Evolutionary conservation across 2,797 vertebrate species (phyloP).

Genomic region (Rhinophrynus dorsalis): DNA sequence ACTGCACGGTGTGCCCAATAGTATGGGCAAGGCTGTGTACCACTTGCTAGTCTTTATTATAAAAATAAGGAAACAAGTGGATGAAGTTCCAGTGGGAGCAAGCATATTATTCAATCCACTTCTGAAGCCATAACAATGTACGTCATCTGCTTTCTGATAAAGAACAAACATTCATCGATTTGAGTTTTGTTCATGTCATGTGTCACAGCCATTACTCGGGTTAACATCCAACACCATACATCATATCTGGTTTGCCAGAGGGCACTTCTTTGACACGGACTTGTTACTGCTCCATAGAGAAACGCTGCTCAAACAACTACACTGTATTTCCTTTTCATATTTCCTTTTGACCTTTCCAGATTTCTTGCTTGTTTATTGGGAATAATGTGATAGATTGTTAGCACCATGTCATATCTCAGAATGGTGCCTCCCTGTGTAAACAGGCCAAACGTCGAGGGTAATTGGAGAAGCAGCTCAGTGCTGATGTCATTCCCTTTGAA

Average conservation of each 20-base stretch:
- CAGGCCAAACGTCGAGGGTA: not conserved
- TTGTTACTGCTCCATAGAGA: not conserved
- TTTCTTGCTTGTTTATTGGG: slow-evolving; percentile 6
- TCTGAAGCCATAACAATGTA: slow-evolving; percentile 27
- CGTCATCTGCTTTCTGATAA: slow-evolving; percentile 25
- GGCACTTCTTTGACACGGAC: slow-evolving; percentile 8
- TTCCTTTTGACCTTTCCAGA: slow-evolving; percentile 26
- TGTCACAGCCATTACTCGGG: slow-evolving; percentile 2
- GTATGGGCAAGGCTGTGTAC: no score
- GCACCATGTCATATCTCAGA: slow-evolving; percentile 11
- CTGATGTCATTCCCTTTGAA: not conserved
- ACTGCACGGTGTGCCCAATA: no score
- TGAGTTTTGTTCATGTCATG: slow-evolving; percentile 15
- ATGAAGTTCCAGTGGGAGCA: not conserved
- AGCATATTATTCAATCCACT: slow-evolving; percentile 1
- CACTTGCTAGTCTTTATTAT: no score
- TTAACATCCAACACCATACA: not conserved
- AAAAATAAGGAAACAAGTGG: not conserved
- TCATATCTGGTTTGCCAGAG: slow-evolving; percentile 19
- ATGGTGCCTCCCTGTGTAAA: not conserved
- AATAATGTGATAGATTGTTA: slow-evolving; percentile 25
- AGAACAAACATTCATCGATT: slow-evolving; percentile 27
- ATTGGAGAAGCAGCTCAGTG: not conserved
- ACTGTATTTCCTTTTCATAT: not conserved
- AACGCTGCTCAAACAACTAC: not conserved